Base-by-base conservation (phyloP, 2,888 invertebrate genomes). In the Eristalis arbustorum region DNA sequence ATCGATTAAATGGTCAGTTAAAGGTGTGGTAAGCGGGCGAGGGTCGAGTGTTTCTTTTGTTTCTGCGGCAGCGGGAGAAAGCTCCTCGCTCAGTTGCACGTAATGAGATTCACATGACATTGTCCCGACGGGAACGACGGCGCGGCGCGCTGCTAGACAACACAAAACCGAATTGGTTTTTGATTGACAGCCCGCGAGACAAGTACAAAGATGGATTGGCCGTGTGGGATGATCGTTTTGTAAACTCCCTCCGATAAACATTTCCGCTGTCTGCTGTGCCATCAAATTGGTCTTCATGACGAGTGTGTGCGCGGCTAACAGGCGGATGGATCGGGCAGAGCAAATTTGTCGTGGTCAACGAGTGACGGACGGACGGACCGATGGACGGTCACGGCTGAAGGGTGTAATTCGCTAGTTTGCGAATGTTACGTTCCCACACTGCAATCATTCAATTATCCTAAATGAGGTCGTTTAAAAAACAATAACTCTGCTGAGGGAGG, bases 181-280 rank as follows among this genome's bases (percentile, higher is more conserved):
- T 87, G 87, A 87, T 87, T 87, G 87, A 83, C 87, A 87, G 71
- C 87, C 75, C 78, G 67, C 67, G 49, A 87, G 83, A 83, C 83
- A 87, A 71, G 83, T 79, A 87, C 83, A 64, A 87, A 79, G 87
- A 87, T 87, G 78, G 74, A 87, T 87, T 78, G 83, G 87, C 67
- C 64, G 66, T 83, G 87, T 87, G 87, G 87, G 83, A 87, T 67
- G 87, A 87, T 49, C 82, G 23, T 71, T 85, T 81, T 81, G 83
- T 78, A 64, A 74, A 78, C 68, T 77, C 67, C n/a, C 72, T 72
- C 77, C 57, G 68, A 72, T 37, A 34, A 80, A 63, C 28, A 61
- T 23, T 57, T 64, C 57, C 23, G n/a, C 63, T 73, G 42, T 23
- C 10, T 11, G 8, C 49, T 71, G 42, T 57, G 59, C 73, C 34